phyloP scores from a whole-genome alignment of 2,797 vertebrate species.

The Pelodytes ibericus region DNA sequence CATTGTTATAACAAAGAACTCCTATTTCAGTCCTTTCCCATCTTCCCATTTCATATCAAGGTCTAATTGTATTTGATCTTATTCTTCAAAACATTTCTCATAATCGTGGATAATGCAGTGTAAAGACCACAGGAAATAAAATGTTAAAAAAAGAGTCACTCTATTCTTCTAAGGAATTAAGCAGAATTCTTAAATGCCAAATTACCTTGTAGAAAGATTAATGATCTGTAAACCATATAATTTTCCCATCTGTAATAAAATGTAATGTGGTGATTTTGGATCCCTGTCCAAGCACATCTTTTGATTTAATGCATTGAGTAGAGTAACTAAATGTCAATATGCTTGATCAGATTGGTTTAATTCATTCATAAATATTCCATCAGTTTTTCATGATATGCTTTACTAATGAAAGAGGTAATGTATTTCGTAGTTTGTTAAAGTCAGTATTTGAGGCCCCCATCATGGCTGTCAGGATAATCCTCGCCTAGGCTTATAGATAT shows the following conservation, averaged over 20 bases:
- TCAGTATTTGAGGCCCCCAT: too few species aligned
- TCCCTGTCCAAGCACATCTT: too few species aligned
- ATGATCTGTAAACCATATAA: slow-evolving; percentile 28
- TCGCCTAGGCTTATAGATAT: too few species aligned
- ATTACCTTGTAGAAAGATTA: slow-evolving; percentile 26
- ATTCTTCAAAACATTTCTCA: background rate
- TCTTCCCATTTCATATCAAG: background rate
- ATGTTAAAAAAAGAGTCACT: slow-evolving; percentile 29
- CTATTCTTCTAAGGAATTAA: slow-evolving; percentile 32
- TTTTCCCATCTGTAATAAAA: slow-evolving; percentile 28
- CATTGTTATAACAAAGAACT: too few species aligned
- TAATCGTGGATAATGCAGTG: too few species aligned
- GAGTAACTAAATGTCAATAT: slow-evolving; percentile 16
- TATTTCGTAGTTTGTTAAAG: too few species aligned
- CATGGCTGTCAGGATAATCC: too few species aligned
- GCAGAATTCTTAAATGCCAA: slow-evolving; percentile 35
- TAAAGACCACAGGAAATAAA: slow-evolving; percentile 27
- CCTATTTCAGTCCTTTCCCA: too few species aligned
- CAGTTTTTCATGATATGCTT: too few species aligned
- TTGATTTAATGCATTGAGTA: slow-evolving; percentile 14
- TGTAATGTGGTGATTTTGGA: slow-evolving; percentile 22
- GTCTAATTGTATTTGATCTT: background rate
- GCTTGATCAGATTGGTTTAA: too few species aligned
- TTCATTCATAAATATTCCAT: too few species aligned
- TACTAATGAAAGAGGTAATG: too few species aligned